Conservation (phyloP, 2,888 invertebrate species). For the Litoditis marina region DNA sequence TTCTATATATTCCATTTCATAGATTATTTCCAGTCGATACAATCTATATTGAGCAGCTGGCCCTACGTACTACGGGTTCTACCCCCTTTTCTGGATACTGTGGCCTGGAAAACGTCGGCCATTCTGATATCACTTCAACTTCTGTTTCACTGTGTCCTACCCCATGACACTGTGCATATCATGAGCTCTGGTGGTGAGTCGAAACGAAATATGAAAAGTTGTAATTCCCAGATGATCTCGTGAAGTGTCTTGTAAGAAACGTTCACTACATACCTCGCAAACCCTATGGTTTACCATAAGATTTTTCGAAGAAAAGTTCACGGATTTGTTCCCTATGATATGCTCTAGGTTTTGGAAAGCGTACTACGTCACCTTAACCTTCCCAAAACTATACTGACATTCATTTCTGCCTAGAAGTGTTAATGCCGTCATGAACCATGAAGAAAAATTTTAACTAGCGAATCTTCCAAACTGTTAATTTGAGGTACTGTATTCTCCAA, state of each 20-base stretch:
- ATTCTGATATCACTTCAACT: conserved; percentile 33
- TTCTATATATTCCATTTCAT: too few relatives aligned
- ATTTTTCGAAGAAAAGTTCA: not conserved
- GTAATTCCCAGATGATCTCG: not conserved
- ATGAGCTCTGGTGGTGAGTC: conserved; percentile 26
- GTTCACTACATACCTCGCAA: not conserved
- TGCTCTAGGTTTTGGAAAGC: too few relatives aligned
- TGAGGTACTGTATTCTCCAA: too few relatives aligned
- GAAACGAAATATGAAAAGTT: not conserved
- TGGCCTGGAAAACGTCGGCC: conserved; percentile 32
- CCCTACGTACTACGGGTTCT: conserved; percentile 34
- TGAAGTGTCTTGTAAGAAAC: not conserved
- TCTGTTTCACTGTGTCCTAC: conserved; percentile 34
- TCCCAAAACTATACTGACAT: too few relatives aligned
- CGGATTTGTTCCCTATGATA: not conserved
- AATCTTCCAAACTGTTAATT: too few relatives aligned
- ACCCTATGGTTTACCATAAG: not conserved
- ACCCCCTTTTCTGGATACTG: conserved; percentile 32
- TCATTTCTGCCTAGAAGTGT: too few relatives aligned
- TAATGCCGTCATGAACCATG: too few relatives aligned
- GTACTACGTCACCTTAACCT: too few relatives aligned
- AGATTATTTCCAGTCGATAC: conserved; percentile 37
- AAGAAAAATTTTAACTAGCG: too few relatives aligned
- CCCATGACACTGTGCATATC: conserved; percentile 35
- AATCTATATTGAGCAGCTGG: conserved; percentile 23